Base-by-base conservation (phyloP, 2,888 invertebrate species). In the Hemicrepidius hirtus region DNA sequence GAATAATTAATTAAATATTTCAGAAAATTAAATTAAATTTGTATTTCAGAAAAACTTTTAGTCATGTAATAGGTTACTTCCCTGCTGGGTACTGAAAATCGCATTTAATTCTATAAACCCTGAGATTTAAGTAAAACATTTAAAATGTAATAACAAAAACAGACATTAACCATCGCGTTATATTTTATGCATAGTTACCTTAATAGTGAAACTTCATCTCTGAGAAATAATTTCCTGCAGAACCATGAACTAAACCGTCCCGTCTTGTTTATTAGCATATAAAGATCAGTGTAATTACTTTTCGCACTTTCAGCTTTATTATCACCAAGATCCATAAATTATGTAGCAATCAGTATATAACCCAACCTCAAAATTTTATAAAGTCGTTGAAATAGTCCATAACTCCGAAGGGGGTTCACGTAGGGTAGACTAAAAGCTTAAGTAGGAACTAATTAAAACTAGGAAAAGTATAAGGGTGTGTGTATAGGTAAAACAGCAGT, bases 371-470 rank as follows among this genome's bases (percentile, higher is more conserved):
- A 68, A 68, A 72, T 72, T 72, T 68, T 71, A 71, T 66, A 64
- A 67, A 72, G 68, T 72, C 57, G 49, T 21, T 49, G 67, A 72
- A 68, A 71, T 46, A 63, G 67, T 64, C 63, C 60, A 68, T 68
- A 72, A 72, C 68, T 72, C 53, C 44, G 24, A 62, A 37, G n/a
- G 24, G 71, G 67, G 63, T 65, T 67, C 55, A 40, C 57, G 62
- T 67, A 62, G 63, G 62, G 71, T 71, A 64, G 68, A 68, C 72
- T 73, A 69, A 73, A 35, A 65, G 73, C 73, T 73, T 73, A 73
- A 73, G 73, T 73, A 73, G 73, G 65, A 68, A 73, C 73, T 73
- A 80, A 80, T 80, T 80, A 80, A 80, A 80, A 80, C 79, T 80
- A 80, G 80, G 77, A 79, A 80, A 80, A 80, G 80, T 80, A 77